Percentiles rank a stretch among this genome's conserved stretches.
phyloP scores from a whole-genome alignment of 1,140 invertebrate species.

The Zophobas atratus region DNA sequence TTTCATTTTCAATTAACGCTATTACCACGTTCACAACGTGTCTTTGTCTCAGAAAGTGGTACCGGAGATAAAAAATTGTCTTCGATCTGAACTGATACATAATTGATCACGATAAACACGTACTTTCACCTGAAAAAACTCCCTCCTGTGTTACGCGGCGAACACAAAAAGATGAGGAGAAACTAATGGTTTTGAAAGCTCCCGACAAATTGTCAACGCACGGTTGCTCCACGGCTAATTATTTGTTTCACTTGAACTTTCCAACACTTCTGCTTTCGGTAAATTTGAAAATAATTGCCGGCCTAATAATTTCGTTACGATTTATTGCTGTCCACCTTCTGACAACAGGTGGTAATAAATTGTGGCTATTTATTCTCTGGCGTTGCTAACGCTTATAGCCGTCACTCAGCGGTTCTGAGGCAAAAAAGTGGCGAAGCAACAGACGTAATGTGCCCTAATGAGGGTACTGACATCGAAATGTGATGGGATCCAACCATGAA shows the following conservation, averaged over 20 bases:
- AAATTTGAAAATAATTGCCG: slow-evolving; percentile 37
- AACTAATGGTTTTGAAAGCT: slow-evolving; percentile 39
- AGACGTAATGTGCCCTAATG: slow-evolving; percentile 9
- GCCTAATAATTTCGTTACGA: slow-evolving; percentile 36
- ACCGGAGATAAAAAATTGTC: too few species aligned
- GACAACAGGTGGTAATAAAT: slow-evolving; percentile 11
- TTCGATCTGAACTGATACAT: neutral
- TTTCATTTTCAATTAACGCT: slow-evolving; percentile 41
- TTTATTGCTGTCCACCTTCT: slow-evolving; percentile 29
- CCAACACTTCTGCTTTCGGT: slow-evolving; percentile 34
- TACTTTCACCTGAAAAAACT: slow-evolving; percentile 26
- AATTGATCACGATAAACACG: slow-evolving; percentile 23
- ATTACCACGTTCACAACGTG: slow-evolving; percentile 3
- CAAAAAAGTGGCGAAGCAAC: slow-evolving; percentile 10
- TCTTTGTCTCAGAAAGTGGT: neutral
- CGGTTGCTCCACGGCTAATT: slow-evolving; percentile 20
- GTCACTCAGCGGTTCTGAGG: slow-evolving; percentile 3
- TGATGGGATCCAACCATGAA: neutral
- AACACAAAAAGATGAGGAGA: slow-evolving; percentile 33
- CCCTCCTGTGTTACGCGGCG: slow-evolving; percentile 17
- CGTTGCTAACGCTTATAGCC: slow-evolving; percentile 8
- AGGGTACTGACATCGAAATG: slow-evolving; percentile 10
- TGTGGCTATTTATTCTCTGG: slow-evolving; percentile 15
- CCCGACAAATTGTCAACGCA: slow-evolving; percentile 35
- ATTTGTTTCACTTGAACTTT: slow-evolving; percentile 36